Evolutionary conservation across 2,113 vertebrate genomes (phyloP).

Genomic region (Hippocampus mohnikei): DNA sequence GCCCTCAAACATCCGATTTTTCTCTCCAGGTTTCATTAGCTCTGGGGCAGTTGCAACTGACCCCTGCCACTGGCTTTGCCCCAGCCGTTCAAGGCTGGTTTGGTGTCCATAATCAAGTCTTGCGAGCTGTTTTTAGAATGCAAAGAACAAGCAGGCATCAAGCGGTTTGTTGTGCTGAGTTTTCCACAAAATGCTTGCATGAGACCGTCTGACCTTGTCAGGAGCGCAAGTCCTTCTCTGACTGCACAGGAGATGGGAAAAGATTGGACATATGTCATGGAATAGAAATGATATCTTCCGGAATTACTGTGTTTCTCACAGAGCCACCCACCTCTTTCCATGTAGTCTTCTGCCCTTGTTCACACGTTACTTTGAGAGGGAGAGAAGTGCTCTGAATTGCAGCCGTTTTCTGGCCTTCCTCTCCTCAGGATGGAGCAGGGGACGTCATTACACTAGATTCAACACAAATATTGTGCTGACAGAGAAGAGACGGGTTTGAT

Average conservation of each 20-base stretch:
- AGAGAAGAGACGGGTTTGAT: constrained; percentile 18
- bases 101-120: constrained; percentile 51
- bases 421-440: not conserved
- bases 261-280: constrained; percentile 21
- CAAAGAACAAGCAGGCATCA: constrained; percentile 51
- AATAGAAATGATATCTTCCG: constrained; percentile 16
- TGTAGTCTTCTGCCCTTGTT: constrained; percentile 1
- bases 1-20: constrained; percentile 8
- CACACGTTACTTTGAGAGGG: constrained; percentile 1
- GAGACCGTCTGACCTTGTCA: constrained; percentile 53
- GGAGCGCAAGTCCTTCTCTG: constrained; percentile 18
- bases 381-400: not conserved
- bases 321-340: not conserved
- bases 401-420: not conserved
- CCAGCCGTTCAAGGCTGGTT: constrained; percentile 41
- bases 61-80: constrained; percentile 22
- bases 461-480: not conserved
- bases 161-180: constrained; percentile 58
- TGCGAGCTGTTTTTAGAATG: constrained; percentile 16
- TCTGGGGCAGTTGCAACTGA: constrained; percentile 19
- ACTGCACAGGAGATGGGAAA: constrained; percentile 9
- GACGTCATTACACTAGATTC: not conserved
- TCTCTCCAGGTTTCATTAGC: constrained; percentile 17
- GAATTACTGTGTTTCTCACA: constrained; percentile 13
- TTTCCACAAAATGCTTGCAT: constrained; percentile 45